Conservation (phyloP, 2,797 vertebrate species). For the Oryzias sinensis region DNA sequence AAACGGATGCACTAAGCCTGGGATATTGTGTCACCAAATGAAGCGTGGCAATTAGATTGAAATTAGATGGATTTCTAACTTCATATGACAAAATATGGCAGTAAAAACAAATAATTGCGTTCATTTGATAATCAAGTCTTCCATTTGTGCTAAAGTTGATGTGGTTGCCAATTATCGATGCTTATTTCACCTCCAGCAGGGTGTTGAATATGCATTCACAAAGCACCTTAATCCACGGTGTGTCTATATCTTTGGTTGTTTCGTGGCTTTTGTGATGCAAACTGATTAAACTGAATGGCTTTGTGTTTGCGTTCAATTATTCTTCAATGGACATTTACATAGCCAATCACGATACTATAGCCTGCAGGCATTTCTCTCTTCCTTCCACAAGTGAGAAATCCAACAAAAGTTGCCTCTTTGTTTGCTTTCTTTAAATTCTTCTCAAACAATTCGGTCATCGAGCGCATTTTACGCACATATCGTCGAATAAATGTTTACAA, state of each 20-base stretch:
- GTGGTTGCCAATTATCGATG: conserved; percentile 56
- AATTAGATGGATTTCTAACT: conserved; percentile 34
- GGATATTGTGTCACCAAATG: conserved; percentile 25
- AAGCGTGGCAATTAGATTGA: conserved; percentile 34
- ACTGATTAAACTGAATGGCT: conserved; percentile 61
- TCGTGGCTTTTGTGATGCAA: conserved; percentile 72
- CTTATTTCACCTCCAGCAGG: conserved; percentile 72
- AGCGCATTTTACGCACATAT: no score
- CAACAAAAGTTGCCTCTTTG: conserved; percentile 2
- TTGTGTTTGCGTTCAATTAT: conserved; percentile 68
- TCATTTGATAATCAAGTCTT: conserved; percentile 41
- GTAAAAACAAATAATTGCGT: conserved; percentile 30
- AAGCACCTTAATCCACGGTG: conserved; percentile 66
- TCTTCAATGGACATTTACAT: conserved; percentile 60
- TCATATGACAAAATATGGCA: conserved; percentile 18
- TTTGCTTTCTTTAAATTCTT: background rate
- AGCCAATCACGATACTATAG: conserved; percentile 24
- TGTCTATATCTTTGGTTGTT: conserved; percentile 53
- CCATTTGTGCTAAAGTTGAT: conserved; percentile 41
- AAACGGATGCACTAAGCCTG: conserved; percentile 35
- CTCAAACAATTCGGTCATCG: no score
- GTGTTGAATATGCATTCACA: conserved; percentile 70
- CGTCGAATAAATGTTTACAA: background rate
- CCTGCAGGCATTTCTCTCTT: conserved; percentile 35
- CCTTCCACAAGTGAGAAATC: conserved; percentile 1